Evolutionary conservation across 2,113 vertebrate genomes (phyloP).

Genomic region (Menidia beryllina): DNA sequence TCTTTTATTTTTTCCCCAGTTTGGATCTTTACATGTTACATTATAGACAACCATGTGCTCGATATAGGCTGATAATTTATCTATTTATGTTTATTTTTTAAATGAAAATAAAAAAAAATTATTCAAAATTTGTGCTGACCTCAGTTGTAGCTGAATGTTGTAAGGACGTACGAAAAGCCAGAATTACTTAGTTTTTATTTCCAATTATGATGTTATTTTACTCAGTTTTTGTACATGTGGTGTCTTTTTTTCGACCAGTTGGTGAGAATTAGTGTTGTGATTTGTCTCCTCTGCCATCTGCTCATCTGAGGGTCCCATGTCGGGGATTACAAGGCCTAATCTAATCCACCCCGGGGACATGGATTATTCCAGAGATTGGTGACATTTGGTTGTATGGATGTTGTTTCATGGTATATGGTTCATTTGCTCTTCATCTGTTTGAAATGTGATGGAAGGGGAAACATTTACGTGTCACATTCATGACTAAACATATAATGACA

Average conservation of each 20-base stretch:
- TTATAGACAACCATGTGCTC: not conserved
- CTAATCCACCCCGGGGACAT: constrained; percentile 67
- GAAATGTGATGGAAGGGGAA: not conserved
- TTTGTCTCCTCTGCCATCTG: constrained; percentile 79
- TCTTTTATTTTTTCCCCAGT: not conserved
- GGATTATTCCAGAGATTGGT: constrained; percentile 73
- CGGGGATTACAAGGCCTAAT: constrained; percentile 70
- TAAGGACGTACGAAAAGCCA: not conserved
- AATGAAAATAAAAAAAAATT: constrained; percentile 26
- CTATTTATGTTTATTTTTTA: not conserved
- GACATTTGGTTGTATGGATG: constrained; percentile 46
- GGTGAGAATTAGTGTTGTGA: constrained; percentile 64
- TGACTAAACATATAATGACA: not conserved
- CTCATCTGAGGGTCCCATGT: constrained; percentile 67
- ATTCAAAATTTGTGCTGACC: not conserved
- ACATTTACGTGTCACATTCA: not conserved
- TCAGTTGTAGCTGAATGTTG: not conserved
- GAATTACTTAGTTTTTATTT: no score
- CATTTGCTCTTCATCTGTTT: constrained; percentile 8
- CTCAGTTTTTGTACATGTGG: constrained; percentile 10
- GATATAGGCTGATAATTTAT: not conserved
- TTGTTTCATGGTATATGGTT: constrained; percentile 34
- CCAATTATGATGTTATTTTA: constrained; percentile 6
- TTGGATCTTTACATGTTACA: constrained; percentile 14
- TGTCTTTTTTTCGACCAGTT: constrained; percentile 37